Base-by-base conservation (phyloP, 1,140 invertebrate species). In the Euwallacea similis region DNA sequence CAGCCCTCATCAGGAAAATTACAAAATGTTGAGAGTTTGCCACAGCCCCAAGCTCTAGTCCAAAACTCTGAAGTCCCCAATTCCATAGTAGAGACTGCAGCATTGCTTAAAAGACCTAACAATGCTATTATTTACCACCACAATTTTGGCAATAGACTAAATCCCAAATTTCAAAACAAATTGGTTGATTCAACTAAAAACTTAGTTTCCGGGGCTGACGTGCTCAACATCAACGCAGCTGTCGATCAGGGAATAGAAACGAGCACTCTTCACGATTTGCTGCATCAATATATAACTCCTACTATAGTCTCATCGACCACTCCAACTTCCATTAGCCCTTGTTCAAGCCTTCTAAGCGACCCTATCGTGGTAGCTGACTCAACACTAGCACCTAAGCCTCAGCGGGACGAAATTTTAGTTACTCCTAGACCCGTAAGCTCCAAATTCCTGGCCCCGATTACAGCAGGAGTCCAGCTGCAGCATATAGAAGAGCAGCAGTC, bases 391-490 rank as follows among this genome's bases (percentile, higher is more conserved):
- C 61, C 63, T 58, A 59, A 59, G 54, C 65, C 43, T 63, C 13
- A 58, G 4, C 66, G 53, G 43, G 69, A 66, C 21, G 73, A 76
- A 63, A 80, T 86, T 16, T 80, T 76, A 16, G 77, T 85, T 42
- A 85, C 85, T 7, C 84, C 77, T 8, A 77, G 84, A 75, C 84
- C 85, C 11, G 71, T 86, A 4, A 79, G 82, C 59, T 81, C 82
- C 44, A 85, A 82, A 43, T 85, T 85, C 73, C 79, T 86, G 66
- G 83, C 84, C n/a, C 85, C 85, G 6, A 85, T 85, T 44, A 86
- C 85, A 8, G 85, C 85, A 10, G 85, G 83, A 59, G 72, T 86
- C 21, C 81, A 83, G 73, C 73, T 86, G 42, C 74, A 84, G 55
- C 83, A 82, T 75, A 76, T 81, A 13, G 83, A 84, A 70, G 56